Evolutionary conservation across 2,797 vertebrate genomes (phyloP), one percentile per base, ranked within the genome.

Genomic region (Pelodytes ibericus): DNA sequence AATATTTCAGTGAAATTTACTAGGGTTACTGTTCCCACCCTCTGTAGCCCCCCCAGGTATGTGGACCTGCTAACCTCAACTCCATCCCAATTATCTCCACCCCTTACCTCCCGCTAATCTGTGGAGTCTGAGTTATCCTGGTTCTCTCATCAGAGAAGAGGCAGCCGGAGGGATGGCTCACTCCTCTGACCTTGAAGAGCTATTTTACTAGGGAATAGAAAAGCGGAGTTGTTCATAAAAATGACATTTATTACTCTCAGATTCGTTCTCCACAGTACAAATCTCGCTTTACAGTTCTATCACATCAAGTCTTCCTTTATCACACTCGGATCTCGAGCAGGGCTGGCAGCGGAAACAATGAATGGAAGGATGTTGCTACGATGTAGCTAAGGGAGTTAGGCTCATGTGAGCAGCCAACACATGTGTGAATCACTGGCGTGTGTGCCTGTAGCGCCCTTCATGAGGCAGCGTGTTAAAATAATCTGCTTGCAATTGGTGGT

Each of bases 201-300:
- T 86, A 87, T 89, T 89, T 82, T 0, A 71, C 86, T 83, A 84
- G 47, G 84, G 83, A 82, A 61, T 25, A 10, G 84, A 86, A 86
- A 85, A 77, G 81, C 81, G 87, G 86, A 65, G 81, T 88, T 89
- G 88, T 89, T 90, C 89, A 85, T 90, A 89, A 91, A 87, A 83
- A 85, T 88, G 86, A 88, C 88, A 85, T 89, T 88, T 90, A 88
- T 89, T 87, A 86, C 85, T 81, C 6, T 0, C 72, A 84, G 82
- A 83, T 75, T 81, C 84, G 85, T 81, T 80, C 79, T 86, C 67
- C 68, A 68, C 79, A 80, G 77, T 62, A 83, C 73, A 82, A 62
- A 2, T 75, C 65, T 80, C 79, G 87, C 82, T 90, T 88, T 86
- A 86, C 80, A 80, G 81, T 89, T 88, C 84, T 85, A 85, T 85